phyloP scores from a whole-genome alignment of 2,888 invertebrate species.

The Syrphus vitripennis region DNA sequence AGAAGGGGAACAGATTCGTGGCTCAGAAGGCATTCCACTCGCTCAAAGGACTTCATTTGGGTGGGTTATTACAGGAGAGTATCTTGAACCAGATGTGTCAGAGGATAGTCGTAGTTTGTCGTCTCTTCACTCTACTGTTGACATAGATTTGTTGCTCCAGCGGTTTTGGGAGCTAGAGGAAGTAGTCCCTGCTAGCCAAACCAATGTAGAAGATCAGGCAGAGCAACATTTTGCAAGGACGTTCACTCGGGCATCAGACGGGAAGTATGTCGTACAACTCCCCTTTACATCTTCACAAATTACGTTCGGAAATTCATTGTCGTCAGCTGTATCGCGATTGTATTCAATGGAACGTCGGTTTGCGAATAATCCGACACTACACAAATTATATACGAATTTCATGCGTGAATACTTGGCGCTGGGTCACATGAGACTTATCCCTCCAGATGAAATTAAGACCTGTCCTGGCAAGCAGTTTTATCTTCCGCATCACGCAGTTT shows the following conservation, averaged over 20 bases:
- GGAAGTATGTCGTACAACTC: conserved; percentile 40
- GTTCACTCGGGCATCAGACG: conserved; percentile 31
- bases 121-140: not conserved
- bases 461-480: conserved; percentile 42
- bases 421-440: not conserved
- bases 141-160: not conserved
- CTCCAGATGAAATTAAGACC: not conserved
- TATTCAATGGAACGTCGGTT: conserved; percentile 29
- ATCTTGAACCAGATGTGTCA: not conserved
- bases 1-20: not conserved
- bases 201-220: conserved; percentile 26
- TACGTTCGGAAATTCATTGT: conserved; percentile 32
- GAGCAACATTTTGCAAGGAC: conserved; percentile 34
- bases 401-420: conserved; percentile 52
- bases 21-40: not conserved
- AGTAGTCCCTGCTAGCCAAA: not conserved
- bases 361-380: no score
- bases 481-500: conserved; percentile 69
- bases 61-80: not conserved
- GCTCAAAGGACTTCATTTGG: conserved; percentile 14
- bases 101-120: not conserved
- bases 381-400: conserved; percentile 24
- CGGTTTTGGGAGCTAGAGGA: not conserved
- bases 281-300: conserved; percentile 31
- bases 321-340: conserved; percentile 18